Evolutionary conservation across 2,113 vertebrate genomes (phyloP).

Genomic region (Myrmecobius fasciatus): DNA sequence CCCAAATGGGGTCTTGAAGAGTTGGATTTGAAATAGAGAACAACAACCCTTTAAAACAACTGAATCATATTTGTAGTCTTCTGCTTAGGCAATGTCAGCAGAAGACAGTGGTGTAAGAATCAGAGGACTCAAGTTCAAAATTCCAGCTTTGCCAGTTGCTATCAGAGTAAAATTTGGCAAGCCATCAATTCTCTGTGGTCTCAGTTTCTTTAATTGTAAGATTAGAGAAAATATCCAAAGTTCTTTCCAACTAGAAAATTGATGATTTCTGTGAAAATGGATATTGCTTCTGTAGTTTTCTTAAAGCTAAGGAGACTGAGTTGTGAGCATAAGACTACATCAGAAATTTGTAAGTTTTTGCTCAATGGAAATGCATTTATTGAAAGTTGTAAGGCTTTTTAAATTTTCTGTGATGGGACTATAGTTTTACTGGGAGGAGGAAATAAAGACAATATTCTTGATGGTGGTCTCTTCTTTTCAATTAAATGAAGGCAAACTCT

Average conservation of each 20-base stretch:
- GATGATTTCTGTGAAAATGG: background rate
- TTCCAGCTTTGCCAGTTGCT: background rate
- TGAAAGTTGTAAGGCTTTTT: background rate
- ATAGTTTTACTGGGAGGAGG: background rate
- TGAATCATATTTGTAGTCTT: background rate
- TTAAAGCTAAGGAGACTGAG: background rate
- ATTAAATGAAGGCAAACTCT: constrained; percentile 3
- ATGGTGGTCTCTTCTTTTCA: background rate
- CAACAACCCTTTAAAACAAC: background rate
- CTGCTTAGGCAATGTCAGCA: background rate
- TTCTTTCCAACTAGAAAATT: background rate
- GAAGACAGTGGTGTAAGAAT: background rate
- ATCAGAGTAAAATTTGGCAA: background rate
- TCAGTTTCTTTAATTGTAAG: background rate
- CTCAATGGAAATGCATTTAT: constrained; percentile 22
- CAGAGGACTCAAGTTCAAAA: background rate
- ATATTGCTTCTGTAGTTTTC: background rate
- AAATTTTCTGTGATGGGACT: background rate
- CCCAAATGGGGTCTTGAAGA: background rate
- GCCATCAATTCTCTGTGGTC: background rate
- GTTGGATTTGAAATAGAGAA: background rate
- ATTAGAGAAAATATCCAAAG: background rate
- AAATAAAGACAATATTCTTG: background rate
- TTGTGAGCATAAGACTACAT: background rate
- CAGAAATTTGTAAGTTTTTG: background rate